Conservation (phyloP, 2,888 invertebrate species). For the Incurvaria masculella region DNA sequence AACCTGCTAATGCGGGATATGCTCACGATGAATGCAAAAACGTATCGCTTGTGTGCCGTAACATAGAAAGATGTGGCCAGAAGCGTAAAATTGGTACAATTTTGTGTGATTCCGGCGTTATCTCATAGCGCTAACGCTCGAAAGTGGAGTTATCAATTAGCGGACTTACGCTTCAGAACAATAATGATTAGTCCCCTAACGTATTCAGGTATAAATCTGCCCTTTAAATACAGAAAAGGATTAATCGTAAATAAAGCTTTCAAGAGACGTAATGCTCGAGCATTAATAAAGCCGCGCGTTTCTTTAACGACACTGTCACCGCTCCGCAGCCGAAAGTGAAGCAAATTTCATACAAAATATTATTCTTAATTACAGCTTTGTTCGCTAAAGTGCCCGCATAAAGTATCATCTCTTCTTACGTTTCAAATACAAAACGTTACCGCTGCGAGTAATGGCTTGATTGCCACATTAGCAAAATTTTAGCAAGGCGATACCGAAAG, state of each 20-base stretch:
- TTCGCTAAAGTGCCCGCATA: conserved; percentile 27
- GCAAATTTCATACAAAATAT: conserved; percentile 23
- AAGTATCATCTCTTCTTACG: conserved; percentile 24
- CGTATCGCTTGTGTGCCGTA: no score
- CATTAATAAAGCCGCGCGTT: neutral
- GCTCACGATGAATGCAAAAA: no score
- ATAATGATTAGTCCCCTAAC: no score
- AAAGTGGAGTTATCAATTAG: no score
- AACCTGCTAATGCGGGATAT: no score
- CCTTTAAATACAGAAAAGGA: neutral
- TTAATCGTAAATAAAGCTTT: neutral
- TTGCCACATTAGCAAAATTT: neutral
- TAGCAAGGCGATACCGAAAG: neutral
- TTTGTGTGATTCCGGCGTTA: no score
- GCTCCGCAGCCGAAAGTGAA: neutral
- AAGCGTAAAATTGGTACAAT: no score
- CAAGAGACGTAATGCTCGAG: neutral
- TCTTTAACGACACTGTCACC: neutral
- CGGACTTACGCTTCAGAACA: no score
- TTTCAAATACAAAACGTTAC: conserved; percentile 30
- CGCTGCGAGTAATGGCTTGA: conserved; percentile 23
- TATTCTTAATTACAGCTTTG: conserved; percentile 32
- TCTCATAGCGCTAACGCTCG: no score
- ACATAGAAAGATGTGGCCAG: no score
- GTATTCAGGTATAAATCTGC: neutral